Base-by-base conservation (phyloP, 2,888 invertebrate species). In the Capitulum mitella region DNA sequence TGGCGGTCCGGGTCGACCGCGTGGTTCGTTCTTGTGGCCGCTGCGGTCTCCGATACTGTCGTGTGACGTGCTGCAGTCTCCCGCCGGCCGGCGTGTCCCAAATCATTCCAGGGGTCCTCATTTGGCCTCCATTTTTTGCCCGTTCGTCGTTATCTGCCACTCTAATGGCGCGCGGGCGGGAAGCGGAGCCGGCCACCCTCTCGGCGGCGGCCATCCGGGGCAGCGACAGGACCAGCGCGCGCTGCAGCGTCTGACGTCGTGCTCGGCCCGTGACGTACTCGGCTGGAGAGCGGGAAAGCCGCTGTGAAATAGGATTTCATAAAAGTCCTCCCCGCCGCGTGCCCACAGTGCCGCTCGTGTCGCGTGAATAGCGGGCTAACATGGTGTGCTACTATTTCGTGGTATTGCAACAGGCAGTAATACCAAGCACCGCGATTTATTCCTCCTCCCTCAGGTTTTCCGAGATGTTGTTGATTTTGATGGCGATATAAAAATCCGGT, bases 401-500 rank as follows among this genome's bases (percentile, higher is more conserved):
- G 22, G 51, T 16, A 51, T 51, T 51, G 51, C 51, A 22, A 5
- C 51, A 6, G 22, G 22, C 22, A 19, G 22, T 51, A 51, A 6
- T 51, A 6, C 64, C 32, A 64, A 34, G 19, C 19, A 34, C 64
- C 64, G 16, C 34, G 19, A 34, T 64, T 64, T 64, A 64, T 34
- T 10, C 64, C 34, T 10, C 64, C 64, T 29, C 34, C 64, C 19
- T 32, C 34, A 19, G 64, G 64, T 64, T 34, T 61, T 19, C 64
- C 32, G 19, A 64, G 64, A 34, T 64, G 34, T 64, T 64, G 64
- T 64, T 64, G 64, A 64, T 64, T 64, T 64, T 64, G 64, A 64
- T 64, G 64, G 64, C 34, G 19, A 34, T 29, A 64, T 64, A 64
- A 64, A 64, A 51, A 64, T 29, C 34, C 19, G 64, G 19, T 64